Base-by-base conservation (phyloP, 2,113 vertebrate species). In the Erinaceus europaeus region DNA sequence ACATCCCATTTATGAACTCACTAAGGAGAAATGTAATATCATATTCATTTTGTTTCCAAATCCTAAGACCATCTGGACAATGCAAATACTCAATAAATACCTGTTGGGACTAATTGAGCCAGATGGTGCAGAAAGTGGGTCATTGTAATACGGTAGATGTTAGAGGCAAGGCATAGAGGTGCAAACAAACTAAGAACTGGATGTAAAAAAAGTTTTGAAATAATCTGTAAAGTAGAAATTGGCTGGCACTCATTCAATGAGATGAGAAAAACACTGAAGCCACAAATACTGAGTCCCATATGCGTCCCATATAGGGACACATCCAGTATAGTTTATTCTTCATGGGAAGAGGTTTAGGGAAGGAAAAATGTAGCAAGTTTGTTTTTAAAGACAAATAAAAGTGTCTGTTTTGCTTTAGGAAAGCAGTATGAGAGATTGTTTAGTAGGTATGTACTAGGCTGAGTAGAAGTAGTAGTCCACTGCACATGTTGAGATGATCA, bases 351-450 rank as follows among this genome's bases (percentile, higher is more conserved):
- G 10, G 59, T 25, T 77, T 29, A 48, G 25, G 29, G 21, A 72
- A 57, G 4, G 23, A 48, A 29, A 75, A 79, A 79, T 65, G 34
- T 64, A 68, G 29, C 10, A 76, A 5, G 10, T 61, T 5, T n/a
- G n/a, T n/a, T 91, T 85, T 83, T 59, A 67, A 88, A 92, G 62
- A 36, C 5, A n/a, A 53, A 72, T 71, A 83, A 21, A 6, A 21
- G 3, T 32, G 9, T 65, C 59, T 78, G 23, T 38, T 20, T 14
- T 38, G 13, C 59, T 50, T 38, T 34, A 76, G 48, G 18, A 76
- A 79, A 79, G n/a, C 36, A 81, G 11, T 71, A 61, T 32, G 44
- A 55, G 42, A 23, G 20, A 23, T 48, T 38, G 7, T 59, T 38
- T 18, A 17, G 36, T n/a, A 61, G 59, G n/a, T 15, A 13, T 14